Evolutionary conservation across 1,140 invertebrate genomes (phyloP).

Genomic region (Tachypleus tridentatus): DNA sequence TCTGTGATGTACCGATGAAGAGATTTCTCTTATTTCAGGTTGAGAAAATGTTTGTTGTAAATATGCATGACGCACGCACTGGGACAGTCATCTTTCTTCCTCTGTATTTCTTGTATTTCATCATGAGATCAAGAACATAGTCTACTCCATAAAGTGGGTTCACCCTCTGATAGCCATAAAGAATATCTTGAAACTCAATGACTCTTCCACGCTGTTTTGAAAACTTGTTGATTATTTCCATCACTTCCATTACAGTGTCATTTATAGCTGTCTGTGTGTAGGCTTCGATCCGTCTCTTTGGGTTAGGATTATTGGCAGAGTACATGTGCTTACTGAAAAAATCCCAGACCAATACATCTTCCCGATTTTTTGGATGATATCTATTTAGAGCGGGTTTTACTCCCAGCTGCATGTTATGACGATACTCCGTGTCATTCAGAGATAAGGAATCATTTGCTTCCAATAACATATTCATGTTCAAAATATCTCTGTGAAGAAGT

Average conservation of each 20-base stretch:
- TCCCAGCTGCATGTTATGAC: slow-evolving; percentile 39
- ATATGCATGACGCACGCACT: slow-evolving; percentile 84
- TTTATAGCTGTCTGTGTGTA: slow-evolving; percentile 65
- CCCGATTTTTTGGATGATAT: slow-evolving; percentile 47
- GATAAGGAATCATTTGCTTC: slow-evolving; percentile 6
- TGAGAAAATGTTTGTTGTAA: slow-evolving; percentile 73
- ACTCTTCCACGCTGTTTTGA: slow-evolving; percentile 82
- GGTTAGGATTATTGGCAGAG: slow-evolving; percentile 65
- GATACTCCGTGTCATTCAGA: background rate
- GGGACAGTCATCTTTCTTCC: slow-evolving; percentile 87
- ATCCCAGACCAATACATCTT: slow-evolving; percentile 70
- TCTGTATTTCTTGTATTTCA: slow-evolving; percentile 86
- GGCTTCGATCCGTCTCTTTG: slow-evolving; percentile 63
- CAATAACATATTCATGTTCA: slow-evolving; percentile 13
- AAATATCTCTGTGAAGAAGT: slow-evolving; percentile 31
- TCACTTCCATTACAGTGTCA: slow-evolving; percentile 77
- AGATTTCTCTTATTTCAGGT: slow-evolving; percentile 16
- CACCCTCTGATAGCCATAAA: slow-evolving; percentile 83
- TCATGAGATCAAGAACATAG: slow-evolving; percentile 80
- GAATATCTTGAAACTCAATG: slow-evolving; percentile 87
- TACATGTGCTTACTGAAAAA: slow-evolving; percentile 73
- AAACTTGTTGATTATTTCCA: slow-evolving; percentile 84
- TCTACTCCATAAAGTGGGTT: slow-evolving; percentile 75
- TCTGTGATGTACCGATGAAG: background rate
- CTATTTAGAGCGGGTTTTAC: slow-evolving; percentile 55